phyloP scores from a whole-genome alignment of 2,113 vertebrate genomes.

The Aegotheles bennettii region DNA sequence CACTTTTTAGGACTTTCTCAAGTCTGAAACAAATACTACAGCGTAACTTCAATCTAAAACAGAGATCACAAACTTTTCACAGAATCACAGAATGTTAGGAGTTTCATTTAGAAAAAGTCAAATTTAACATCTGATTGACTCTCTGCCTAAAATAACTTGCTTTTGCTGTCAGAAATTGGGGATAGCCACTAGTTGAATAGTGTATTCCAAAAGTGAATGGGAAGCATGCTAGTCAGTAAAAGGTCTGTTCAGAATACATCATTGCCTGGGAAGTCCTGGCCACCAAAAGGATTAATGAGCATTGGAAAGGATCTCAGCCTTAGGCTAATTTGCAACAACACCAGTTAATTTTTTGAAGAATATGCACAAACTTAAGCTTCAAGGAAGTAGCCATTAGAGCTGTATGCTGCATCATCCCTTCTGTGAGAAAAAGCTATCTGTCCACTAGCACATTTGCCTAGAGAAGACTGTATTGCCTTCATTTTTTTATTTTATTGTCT shows the following conservation, averaged over 20 bases:
- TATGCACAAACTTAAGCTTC: neutral
- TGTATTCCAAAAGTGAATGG: neutral
- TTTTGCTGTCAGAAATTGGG: neutral
- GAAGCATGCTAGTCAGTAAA: neutral
- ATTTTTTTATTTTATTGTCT: neutral
- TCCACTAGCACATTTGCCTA: neutral
- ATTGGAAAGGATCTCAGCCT: neutral
- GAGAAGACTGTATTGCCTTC: neutral
- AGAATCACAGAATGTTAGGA: too few relatives aligned
- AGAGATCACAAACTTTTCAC: neutral
- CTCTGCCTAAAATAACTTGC: neutral
- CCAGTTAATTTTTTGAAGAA: neutral
- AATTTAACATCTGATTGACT: neutral
- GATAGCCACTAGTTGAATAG: neutral
- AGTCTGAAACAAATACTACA: neutral
- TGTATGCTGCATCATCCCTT: neutral
- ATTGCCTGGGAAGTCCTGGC: neutral
- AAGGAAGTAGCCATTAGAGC: neutral
- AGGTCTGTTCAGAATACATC: neutral
- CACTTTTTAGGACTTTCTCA: neutral
- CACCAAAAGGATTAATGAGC: neutral
- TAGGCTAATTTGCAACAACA: neutral
- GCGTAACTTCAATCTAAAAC: neutral
- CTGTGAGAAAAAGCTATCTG: neutral
- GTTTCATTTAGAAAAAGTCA: neutral